A percentile compares a stretch with the other conserved stretches of the same genome.
Evolutionary conservation across 2,113 vertebrate genomes (phyloP).

Genomic region (Cathartes aura): DNA sequence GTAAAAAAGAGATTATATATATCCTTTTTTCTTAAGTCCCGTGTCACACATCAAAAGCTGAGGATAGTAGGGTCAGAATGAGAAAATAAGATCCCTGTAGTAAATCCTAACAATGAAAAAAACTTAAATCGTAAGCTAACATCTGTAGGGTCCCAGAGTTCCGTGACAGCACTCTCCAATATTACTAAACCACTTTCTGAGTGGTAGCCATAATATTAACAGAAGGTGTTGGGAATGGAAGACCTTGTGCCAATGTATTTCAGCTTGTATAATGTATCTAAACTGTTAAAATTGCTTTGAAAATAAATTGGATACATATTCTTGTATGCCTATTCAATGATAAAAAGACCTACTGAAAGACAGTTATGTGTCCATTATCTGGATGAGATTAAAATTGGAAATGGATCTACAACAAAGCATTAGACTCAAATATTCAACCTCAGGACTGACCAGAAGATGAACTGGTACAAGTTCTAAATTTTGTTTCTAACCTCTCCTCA

Average conservation of each 20-base stretch:
- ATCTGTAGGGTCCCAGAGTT: not conserved
- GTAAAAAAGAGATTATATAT: not conserved
- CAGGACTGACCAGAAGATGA: not conserved
- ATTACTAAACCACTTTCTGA: not conserved
- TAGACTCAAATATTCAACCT: not conserved
- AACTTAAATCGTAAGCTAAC: not conserved
- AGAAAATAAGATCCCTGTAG: not conserved
- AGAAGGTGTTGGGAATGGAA: not conserved
- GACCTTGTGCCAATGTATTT: not conserved
- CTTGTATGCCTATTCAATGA: not conserved
- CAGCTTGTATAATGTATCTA: not conserved
- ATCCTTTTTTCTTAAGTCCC: not conserved
- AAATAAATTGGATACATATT: not conserved
- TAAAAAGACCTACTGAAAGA: not conserved
- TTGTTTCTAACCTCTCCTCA: not conserved
- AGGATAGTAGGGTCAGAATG: not conserved
- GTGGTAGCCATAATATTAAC: not conserved
- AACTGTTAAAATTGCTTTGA: not conserved
- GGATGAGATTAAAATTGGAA: not conserved
- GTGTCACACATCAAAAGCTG: not conserved
- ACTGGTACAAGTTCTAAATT: not conserved
- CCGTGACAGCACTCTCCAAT: not conserved
- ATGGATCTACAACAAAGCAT: not conserved
- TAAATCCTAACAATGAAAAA: not conserved
- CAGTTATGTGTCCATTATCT: not conserved